These are phyloP conservation scores for Orthosia cruda DNA, from an alignment of 2,888 invertebrate species.

Conservation along the genomic window DNA sequence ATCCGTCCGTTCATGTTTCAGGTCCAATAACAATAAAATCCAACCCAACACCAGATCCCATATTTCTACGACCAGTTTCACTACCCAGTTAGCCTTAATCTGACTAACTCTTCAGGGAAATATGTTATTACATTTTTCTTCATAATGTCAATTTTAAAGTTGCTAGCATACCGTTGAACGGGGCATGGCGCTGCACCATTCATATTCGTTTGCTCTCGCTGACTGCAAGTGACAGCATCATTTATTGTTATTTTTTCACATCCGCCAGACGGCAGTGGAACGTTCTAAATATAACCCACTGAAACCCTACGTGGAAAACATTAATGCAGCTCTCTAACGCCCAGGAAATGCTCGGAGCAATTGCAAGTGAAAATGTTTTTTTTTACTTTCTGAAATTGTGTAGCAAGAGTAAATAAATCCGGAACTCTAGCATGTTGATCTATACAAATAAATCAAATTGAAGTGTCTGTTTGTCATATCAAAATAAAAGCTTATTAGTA, in stretches of 20 bases:
- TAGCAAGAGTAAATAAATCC: neutral
- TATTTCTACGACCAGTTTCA: conserved; percentile 42
- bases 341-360: conserved; percentile 10
- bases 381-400: neutral
- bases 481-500: no score
- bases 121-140: conserved; percentile 20
- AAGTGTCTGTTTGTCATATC: no score
- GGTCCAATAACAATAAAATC: conserved; percentile 50
- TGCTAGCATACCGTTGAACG: conserved; percentile 36
- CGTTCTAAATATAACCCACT: conserved; percentile 41
- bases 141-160: conserved; percentile 25
- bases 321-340: conserved; percentile 23
- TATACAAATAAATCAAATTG: no score
- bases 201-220: conserved; percentile 59
- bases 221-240: conserved; percentile 58
- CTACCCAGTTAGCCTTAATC: conserved; percentile 15
- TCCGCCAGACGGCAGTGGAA: conserved; percentile 19
- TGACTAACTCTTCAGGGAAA: conserved; percentile 48
- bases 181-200: conserved; percentile 46
- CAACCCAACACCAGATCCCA: conserved; percentile 35
- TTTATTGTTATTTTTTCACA: conserved; percentile 41
- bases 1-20: conserved; percentile 29
- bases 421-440: neutral
- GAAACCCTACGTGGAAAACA: conserved; percentile 33
- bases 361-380: conserved; percentile 9